Evolutionary conservation across 2,797 vertebrate genomes (phyloP).

Genomic region (Echeneis naucrates): DNA sequence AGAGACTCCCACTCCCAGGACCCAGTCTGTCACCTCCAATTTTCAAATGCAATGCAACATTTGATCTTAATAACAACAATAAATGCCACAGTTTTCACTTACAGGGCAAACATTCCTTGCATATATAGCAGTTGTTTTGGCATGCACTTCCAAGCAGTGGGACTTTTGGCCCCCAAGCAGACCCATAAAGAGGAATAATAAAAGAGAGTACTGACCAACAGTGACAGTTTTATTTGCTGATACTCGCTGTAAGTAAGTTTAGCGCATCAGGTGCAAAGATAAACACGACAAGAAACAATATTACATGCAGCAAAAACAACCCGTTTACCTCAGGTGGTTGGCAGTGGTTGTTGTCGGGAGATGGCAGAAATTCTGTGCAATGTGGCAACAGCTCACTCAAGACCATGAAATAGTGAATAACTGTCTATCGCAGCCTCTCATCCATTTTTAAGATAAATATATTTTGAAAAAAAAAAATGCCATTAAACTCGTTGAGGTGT

Average conservation of each 20-base stretch:
- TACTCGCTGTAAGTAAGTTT: conserved; percentile 44
- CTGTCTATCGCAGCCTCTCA: neutral
- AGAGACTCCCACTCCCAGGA: conserved; percentile 59
- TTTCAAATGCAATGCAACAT: conserved; percentile 42
- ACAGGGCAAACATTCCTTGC: neutral
- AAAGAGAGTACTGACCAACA: conserved; percentile 26
- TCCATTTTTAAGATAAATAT: neutral
- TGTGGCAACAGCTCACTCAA: neutral
- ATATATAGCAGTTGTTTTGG: neutral
- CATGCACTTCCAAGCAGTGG: conserved; percentile 9
- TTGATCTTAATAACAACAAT: conserved; percentile 1
- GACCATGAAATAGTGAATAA: neutral
- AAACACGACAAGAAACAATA: neutral
- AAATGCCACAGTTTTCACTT: neutral
- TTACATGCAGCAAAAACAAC: conserved; percentile 19
- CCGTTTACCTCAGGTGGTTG: conserved; percentile 1
- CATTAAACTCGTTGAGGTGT: neutral
- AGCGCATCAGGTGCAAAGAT: conserved; percentile 30
- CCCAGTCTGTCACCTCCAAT: conserved; percentile 71
- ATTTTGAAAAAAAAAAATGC: neutral
- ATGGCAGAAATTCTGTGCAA: conserved; percentile 1
- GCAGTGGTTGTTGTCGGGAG: neutral
- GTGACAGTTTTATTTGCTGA: conserved; percentile 46
- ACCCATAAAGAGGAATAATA: conserved; percentile 21
- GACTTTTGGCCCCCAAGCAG: conserved; percentile 28